Evolutionary conservation across 2,113 vertebrate species (phyloP).

Genomic region (rat (Rattus norvegicus)): DNA sequence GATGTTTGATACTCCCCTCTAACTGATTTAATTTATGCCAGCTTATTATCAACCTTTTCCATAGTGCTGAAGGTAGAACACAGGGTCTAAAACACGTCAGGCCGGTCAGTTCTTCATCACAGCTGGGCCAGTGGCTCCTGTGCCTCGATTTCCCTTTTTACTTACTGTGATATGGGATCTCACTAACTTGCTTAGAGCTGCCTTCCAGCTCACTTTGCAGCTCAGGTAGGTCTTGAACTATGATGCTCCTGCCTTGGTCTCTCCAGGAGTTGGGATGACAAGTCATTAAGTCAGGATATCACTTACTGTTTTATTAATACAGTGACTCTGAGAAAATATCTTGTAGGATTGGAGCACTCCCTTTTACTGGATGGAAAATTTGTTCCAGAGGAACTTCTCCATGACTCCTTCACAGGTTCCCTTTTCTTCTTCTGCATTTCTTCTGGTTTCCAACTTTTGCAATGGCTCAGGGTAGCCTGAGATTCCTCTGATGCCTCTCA

Average conservation of each 20-base stretch:
- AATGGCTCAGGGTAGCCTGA: background rate
- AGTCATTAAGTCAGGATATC: background rate
- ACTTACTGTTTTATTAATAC: background rate
- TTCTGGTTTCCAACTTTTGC: background rate
- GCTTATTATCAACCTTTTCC: background rate
- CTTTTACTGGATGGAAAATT: background rate
- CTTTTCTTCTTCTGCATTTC: background rate
- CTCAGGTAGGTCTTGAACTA: background rate
- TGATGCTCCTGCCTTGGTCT: background rate
- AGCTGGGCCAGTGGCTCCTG: too few relatives aligned
- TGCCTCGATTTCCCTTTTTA: background rate
- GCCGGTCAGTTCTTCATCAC: background rate
- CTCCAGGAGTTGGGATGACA: background rate
- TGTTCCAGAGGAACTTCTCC: background rate
- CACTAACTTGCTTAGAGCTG: background rate
- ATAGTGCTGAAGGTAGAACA: background rate
- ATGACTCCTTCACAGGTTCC: background rate
- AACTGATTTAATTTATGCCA: background rate
- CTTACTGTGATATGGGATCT: background rate
- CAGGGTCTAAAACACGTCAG: background rate
- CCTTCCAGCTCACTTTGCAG: background rate
- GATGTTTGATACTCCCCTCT: background rate
- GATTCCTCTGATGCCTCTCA: background rate
- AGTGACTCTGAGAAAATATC: background rate
- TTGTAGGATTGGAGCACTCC: background rate